A percentile compares a stretch with the other conserved stretches of the same genome.
These are phyloP conservation scores for Mellivora capensis DNA, from an alignment of 2,113 vertebrate species.

Conservation along the genomic window DNA sequence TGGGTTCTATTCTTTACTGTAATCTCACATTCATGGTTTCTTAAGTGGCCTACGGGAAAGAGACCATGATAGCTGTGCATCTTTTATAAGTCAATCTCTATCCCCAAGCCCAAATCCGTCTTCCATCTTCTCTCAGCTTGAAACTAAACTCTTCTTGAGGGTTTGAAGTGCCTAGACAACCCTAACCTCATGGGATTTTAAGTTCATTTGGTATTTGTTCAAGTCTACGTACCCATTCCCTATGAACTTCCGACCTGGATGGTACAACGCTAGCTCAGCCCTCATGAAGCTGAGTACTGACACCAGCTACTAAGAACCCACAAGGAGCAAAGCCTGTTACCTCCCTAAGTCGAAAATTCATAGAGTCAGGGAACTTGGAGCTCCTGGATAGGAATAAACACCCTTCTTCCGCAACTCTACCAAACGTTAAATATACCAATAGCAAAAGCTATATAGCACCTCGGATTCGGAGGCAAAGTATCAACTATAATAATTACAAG, in stretches of 20 bases:
- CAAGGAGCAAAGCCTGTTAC: neutral
- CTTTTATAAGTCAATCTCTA: neutral
- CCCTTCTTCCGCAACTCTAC: neutral
- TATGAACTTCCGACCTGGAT: neutral
- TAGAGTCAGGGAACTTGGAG: neutral
- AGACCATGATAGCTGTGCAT: neutral
- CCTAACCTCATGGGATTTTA: neutral
- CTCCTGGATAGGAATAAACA: neutral
- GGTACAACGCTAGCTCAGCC: neutral
- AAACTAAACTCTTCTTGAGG: neutral
- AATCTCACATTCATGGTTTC: neutral
- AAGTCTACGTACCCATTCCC: neutral
- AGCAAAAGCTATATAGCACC: constrained; percentile 44
- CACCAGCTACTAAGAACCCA: neutral
- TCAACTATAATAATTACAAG: accelerated
- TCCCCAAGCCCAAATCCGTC: neutral
- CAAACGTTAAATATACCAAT: neutral
- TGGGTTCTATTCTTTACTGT: neutral
- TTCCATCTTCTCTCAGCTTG: neutral
- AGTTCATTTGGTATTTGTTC: constrained; percentile 65
- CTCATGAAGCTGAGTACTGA: neutral
- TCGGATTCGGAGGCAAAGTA: constrained; percentile 16
- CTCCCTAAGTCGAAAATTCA: neutral
- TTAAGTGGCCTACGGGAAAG: accelerated
- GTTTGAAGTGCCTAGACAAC: neutral